Evolutionary conservation across 2,888 invertebrate species (phyloP).

Genomic region (Pelosia muscerda): DNA sequence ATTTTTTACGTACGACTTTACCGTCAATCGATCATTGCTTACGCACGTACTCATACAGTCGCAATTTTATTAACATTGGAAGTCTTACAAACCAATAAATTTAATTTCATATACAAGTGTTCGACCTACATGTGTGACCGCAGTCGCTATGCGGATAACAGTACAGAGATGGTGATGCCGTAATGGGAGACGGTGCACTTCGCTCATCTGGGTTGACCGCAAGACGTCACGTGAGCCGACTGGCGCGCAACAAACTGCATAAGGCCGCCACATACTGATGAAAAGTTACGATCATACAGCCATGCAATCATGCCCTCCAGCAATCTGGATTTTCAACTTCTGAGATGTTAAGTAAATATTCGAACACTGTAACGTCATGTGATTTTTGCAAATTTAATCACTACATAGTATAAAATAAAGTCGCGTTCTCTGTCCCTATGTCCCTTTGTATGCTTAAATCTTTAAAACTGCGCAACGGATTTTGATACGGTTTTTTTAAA

Average conservation of each 20-base stretch:
- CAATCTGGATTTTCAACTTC: not conserved
- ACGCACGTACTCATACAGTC: slow-evolving; percentile 39
- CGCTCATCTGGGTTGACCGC: slow-evolving; percentile 77
- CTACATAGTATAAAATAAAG: too few relatives aligned
- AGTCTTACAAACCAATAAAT: slow-evolving; percentile 74
- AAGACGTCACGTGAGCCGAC: slow-evolving; percentile 58
- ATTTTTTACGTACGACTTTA: slow-evolving; percentile 1
- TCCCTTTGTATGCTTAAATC: too few relatives aligned
- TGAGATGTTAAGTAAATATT: not conserved
- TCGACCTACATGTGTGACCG: slow-evolving; percentile 78
- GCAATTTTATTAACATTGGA: slow-evolving; percentile 71
- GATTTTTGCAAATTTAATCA: too few relatives aligned
- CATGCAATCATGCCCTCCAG: too few relatives aligned
- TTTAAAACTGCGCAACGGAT: too few relatives aligned
- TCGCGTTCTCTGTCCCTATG: too few relatives aligned
- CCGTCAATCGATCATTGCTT: slow-evolving; percentile 27
- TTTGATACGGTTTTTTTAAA: too few relatives aligned
- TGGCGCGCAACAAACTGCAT: slow-evolving; percentile 20
- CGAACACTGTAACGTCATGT: not conserved
- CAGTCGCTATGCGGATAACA: slow-evolving; percentile 78
- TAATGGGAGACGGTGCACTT: slow-evolving; percentile 59
- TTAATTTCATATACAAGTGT: slow-evolving; percentile 76
- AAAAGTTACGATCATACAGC: not conserved
- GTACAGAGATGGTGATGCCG: slow-evolving; percentile 67
- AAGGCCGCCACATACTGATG: slow-evolving; percentile 20